Evolutionary conservation across 2,113 vertebrate genomes (phyloP).

Genomic region (Sturnira hondurensis): DNA sequence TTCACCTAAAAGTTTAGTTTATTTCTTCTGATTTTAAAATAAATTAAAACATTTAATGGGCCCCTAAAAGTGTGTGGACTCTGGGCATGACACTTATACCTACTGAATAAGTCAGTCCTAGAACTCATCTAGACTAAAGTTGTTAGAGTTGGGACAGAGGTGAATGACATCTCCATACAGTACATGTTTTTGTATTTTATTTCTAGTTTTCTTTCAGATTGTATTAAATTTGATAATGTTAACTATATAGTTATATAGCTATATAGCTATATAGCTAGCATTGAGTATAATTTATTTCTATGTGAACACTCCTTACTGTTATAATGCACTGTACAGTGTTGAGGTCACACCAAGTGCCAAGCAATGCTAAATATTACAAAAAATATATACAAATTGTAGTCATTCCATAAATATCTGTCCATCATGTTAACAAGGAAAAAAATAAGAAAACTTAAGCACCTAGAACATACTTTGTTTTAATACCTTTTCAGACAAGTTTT

Average conservation of each 20-base stretch:
- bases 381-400: not conserved
- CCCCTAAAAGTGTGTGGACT: not conserved
- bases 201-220: not conserved
- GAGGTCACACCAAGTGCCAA: not conserved
- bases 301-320: not conserved
- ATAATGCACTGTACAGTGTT: not conserved
- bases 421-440: not conserved
- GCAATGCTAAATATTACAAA: not conserved
- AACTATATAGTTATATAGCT: not conserved
- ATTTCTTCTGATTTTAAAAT: not conserved
- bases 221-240: not conserved
- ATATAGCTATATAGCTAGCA: too few relatives aligned
- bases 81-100: accelerated
- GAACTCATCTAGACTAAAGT: not conserved
- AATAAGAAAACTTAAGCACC: not conserved
- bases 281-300: not conserved
- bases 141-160: not conserved
- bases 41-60: not conserved
- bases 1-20: not conserved
- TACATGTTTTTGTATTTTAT: not conserved
- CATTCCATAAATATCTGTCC: not conserved
- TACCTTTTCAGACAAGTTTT: not conserved
- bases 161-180: not conserved
- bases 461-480: not conserved
- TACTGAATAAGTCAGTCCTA: not conserved